Conservation (phyloP, 1,140 invertebrate genomes). For the Drosophila bifasciata region DNA sequence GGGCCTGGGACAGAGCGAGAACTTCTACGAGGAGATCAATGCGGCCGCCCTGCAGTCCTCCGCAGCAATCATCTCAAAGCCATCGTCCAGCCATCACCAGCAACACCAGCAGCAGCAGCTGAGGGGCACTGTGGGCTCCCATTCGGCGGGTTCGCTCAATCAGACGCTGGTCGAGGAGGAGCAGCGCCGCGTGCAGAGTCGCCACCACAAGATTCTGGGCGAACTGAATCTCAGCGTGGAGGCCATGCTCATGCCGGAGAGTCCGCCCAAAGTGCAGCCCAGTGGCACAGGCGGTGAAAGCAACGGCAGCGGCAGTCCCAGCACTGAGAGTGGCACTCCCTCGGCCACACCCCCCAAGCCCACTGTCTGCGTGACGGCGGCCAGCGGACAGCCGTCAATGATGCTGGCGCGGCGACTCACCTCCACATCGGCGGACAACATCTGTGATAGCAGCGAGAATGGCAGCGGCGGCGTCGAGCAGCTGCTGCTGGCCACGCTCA, state of each 20-base stretch:
- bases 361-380: constrained; percentile 82
- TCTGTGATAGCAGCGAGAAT: constrained; percentile 71
- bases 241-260: constrained; percentile 92
- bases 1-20: constrained; percentile 90
- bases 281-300: neutral
- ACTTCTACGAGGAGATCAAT: constrained; percentile 94
- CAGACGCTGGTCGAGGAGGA: constrained; percentile 91
- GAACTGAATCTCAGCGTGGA: constrained; percentile 94
- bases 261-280: constrained; percentile 65
- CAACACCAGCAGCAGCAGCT: constrained; percentile 27
- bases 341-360: constrained; percentile 78
- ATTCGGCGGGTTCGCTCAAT: constrained; percentile 85
- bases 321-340: too few relatives aligned
- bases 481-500: constrained; percentile 82
- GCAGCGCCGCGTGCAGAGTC: constrained; percentile 90
- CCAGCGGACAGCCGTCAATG: constrained; percentile 70
- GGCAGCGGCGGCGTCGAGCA: constrained; percentile 62
- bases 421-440: constrained; percentile 79
- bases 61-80: too few relatives aligned
- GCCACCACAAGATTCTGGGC: constrained; percentile 91
- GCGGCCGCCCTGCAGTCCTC: constrained; percentile 83
- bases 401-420: constrained; percentile 57
- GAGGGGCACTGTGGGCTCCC: constrained; percentile 57
- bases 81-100: neutral
- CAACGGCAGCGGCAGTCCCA: too few relatives aligned